phyloP scores from a whole-genome alignment of 1,140 invertebrate genomes.

The Oscheius sp. region DNA sequence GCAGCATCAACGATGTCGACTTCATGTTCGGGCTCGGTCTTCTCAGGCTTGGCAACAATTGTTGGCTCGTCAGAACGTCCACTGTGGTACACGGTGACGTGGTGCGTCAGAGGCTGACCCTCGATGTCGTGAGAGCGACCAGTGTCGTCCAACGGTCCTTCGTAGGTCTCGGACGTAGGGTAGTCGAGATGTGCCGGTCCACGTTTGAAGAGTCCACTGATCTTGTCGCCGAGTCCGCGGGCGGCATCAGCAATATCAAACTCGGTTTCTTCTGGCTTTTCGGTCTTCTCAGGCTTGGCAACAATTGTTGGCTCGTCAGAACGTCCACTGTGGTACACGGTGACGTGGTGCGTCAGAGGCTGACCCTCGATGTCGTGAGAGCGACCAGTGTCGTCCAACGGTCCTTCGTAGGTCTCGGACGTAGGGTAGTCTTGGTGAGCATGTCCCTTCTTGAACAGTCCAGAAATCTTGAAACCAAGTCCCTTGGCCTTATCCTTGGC shows the following conservation, averaged over 20 bases:
- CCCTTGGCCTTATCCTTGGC: background rate
- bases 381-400: slow-evolving; percentile 5
- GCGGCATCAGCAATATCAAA: background rate
- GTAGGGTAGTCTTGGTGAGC: slow-evolving; percentile 21
- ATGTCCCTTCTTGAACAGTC: slow-evolving; percentile 21
- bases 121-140: background rate
- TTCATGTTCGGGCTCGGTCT: background rate
- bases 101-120: slow-evolving; percentile 20
- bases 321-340: slow-evolving; percentile 14
- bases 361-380: slow-evolving; percentile 1
- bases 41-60: background rate
- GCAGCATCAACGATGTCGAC: background rate
- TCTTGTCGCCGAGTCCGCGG: background rate
- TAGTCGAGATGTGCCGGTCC: slow-evolving; percentile 26
- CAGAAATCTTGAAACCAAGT: background rate
- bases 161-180: slow-evolving; percentile 21
- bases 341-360: slow-evolving; percentile 24
- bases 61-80: slow-evolving; percentile 7
- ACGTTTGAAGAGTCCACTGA: slow-evolving; percentile 32
- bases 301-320: slow-evolving; percentile 12
- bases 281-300: background rate
- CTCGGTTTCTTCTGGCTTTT: slow-evolving; percentile 14
- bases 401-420: slow-evolving; percentile 28
- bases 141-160: slow-evolving; percentile 26
- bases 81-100: slow-evolving; percentile 16